Conservation (phyloP, 2,888 invertebrate species). For the Ptycholaimellus sp. region DNA sequence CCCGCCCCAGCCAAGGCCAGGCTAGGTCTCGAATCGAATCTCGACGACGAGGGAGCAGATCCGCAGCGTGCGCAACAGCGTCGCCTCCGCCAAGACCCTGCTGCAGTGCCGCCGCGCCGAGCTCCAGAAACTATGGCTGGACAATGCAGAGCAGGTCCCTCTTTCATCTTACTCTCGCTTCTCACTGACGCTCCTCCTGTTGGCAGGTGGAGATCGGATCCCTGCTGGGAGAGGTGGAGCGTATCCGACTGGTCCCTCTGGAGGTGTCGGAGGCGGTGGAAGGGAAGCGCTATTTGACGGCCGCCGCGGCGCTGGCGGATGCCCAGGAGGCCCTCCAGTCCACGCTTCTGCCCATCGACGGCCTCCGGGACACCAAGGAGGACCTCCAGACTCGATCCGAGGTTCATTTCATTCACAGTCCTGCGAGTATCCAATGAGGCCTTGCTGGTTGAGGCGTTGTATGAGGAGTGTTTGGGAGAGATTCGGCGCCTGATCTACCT, state of each 20-base stretch:
- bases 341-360: background rate
- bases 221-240: no score
- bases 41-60: constrained; percentile 49
- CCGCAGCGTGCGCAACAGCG: constrained; percentile 49
- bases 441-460: no score
- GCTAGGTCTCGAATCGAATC: no score
- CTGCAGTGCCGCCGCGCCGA: constrained; percentile 73
- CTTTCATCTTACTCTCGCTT: no score
- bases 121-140: constrained; percentile 69
- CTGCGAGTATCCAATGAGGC: no score
- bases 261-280: background rate
- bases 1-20: no score
- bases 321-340: background rate
- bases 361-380: background rate
- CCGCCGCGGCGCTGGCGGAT: background rate
- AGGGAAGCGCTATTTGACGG: background rate
- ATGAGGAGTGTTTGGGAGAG: no score
- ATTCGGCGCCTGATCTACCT: constrained; percentile 47
- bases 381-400: no score
- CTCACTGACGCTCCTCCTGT: no score
- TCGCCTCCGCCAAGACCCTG: constrained; percentile 56
- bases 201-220: no score
- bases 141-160: constrained; percentile 85
- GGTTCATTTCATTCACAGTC: no score
- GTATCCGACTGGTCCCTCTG: background rate